phyloP scores from a whole-genome alignment of 2,888 invertebrate genomes.

The Nyleta sp. region DNA sequence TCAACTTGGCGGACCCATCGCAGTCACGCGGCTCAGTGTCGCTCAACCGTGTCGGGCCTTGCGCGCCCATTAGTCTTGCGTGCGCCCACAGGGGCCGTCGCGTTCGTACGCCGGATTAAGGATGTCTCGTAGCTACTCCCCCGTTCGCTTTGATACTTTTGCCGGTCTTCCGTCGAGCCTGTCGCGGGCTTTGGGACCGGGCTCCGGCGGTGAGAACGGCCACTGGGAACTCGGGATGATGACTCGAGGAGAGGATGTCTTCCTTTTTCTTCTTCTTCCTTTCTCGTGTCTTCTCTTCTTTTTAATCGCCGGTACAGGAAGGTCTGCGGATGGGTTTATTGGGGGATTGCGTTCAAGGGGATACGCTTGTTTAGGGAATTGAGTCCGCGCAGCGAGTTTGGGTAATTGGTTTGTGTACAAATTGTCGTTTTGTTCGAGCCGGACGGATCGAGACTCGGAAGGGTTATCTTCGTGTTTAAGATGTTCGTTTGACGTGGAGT shows the following conservation, averaged over 20 bases:
- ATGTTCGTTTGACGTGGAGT: no score
- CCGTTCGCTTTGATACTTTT: conserved; percentile 33
- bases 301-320: conserved; percentile 2
- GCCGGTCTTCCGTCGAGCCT: conserved; percentile 26
- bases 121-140: conserved; percentile 48
- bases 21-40: conserved; percentile 72
- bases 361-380: conserved; percentile 38
- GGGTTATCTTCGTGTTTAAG: no score
- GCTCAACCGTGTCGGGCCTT: conserved; percentile 70
- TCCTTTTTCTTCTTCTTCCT: background rate
- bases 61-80: conserved; percentile 59
- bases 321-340: conserved; percentile 24
- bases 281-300: conserved; percentile 3
- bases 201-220: conserved; percentile 20
- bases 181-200: conserved; percentile 4
- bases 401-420: conserved; percentile 42
- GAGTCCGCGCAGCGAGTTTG: conserved; percentile 24
- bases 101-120: conserved; percentile 35
- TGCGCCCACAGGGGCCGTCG: conserved; percentile 34
- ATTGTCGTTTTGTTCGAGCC: conserved; percentile 22
- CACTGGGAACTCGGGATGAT: conserved; percentile 24
- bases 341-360: conserved; percentile 14
- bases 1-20: conserved; percentile 72
- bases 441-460: conserved; percentile 1
- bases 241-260: conserved; percentile 1